Percentiles rank a stretch among this genome's conserved stretches.
phyloP scores from a whole-genome alignment of 2,113 vertebrate genomes.

The Lycaon pictus region DNA sequence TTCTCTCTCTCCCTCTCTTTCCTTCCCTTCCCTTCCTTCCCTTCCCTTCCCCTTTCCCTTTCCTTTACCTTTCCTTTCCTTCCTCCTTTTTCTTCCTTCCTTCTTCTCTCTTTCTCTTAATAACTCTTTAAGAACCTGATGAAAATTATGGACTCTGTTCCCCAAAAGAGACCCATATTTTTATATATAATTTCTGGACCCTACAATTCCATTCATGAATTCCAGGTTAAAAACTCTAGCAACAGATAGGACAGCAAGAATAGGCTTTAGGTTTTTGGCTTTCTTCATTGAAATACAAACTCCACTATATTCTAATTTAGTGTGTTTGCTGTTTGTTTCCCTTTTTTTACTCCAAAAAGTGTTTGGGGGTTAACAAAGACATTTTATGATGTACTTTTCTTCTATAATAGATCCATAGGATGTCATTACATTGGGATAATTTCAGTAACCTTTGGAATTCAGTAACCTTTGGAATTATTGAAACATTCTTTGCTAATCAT shows the following conservation, averaged over 20 bases:
- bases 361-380: background rate
- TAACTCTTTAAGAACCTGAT: background rate
- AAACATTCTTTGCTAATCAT: conserved; percentile 34
- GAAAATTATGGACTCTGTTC: background rate
- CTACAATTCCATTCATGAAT: background rate
- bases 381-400: conserved; percentile 37
- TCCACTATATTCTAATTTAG: background rate
- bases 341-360: background rate
- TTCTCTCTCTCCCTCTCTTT: background rate
- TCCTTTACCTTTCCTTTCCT: no score
- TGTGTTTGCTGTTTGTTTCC: background rate
- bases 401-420: background rate
- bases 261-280: background rate
- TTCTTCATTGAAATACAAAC: conserved; percentile 44
- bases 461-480: background rate
- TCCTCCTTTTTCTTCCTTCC: background rate
- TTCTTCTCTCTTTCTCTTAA: no score
- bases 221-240: background rate
- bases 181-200: background rate
- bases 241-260: background rate
- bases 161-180: background rate
- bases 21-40: background rate
- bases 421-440: conserved; percentile 47
- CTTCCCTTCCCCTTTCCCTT: background rate
- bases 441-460: conserved; percentile 23